Evolutionary conservation across 2,797 vertebrate species (phyloP).

Genomic region (Rhynchotus rufescens): DNA sequence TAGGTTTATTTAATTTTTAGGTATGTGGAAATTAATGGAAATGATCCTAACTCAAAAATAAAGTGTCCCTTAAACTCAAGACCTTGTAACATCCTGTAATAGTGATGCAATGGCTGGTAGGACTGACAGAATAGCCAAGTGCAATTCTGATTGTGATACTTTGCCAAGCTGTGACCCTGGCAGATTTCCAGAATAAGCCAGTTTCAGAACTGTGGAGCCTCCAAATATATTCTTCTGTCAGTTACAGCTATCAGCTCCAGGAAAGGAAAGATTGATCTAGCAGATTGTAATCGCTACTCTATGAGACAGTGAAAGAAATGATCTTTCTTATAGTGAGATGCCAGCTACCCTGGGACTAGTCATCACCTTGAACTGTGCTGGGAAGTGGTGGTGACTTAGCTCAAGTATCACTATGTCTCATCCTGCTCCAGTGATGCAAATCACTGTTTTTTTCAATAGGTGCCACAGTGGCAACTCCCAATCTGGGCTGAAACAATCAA

Average conservation of each 20-base stretch:
- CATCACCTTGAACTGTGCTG: slow-evolving; percentile 47
- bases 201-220: slow-evolving; percentile 62
- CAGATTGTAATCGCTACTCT: slow-evolving; percentile 38
- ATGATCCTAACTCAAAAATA: background rate
- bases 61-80: background rate
- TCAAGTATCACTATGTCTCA: slow-evolving; percentile 31
- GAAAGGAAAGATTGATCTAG: slow-evolving; percentile 58
- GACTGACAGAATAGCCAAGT: slow-evolving; percentile 38
- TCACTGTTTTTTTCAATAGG: slow-evolving; percentile 10
- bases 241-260: slow-evolving; percentile 56
- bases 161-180: slow-evolving; percentile 66
- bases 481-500: background rate
- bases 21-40: background rate
- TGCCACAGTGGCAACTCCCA: slow-evolving; percentile 23
- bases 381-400: background rate
- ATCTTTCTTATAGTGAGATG: background rate
- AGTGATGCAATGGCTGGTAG: slow-evolving; percentile 50
- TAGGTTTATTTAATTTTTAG: background rate
- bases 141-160: slow-evolving; percentile 35
- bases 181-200: slow-evolving; percentile 67
- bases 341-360: slow-evolving; percentile 23
- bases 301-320: slow-evolving; percentile 7
- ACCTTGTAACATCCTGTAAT: slow-evolving; percentile 26
- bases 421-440: slow-evolving; percentile 38
- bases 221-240: slow-evolving; percentile 62